Conservation (phyloP, 1,140 invertebrate species). For the Adelges cooleyi region DNA sequence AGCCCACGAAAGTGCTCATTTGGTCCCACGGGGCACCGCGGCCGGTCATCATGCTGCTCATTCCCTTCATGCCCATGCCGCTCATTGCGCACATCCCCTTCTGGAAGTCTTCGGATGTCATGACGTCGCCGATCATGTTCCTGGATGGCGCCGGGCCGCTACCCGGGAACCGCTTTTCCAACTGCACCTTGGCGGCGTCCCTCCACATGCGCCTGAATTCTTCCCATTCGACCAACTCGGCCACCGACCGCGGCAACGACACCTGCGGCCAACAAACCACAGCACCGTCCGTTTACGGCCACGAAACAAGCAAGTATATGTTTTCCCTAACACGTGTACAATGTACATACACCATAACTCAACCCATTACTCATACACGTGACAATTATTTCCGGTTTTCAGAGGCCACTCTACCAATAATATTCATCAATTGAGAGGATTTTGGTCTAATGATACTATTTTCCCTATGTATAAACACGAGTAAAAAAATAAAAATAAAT, state of each 20-base stretch:
- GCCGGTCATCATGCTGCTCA: slow-evolving; percentile 3
- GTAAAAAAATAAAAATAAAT: too few relatives aligned
- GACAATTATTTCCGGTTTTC: too few relatives aligned
- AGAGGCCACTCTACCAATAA: too few relatives aligned
- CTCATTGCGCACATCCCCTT: neutral
- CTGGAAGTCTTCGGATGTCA: neutral
- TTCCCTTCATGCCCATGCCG: neutral
- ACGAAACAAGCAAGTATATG: too few relatives aligned
- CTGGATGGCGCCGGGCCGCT: neutral
- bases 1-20: slow-evolving; percentile 12
- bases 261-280: slow-evolving; percentile 4
- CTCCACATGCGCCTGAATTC: neutral
- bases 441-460: too few relatives aligned
- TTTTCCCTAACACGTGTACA: too few relatives aligned
- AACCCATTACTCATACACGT: too few relatives aligned
- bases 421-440: too few relatives aligned
- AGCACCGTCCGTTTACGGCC: too few relatives aligned
- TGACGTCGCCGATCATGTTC: slow-evolving; percentile 17
- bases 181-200: neutral
- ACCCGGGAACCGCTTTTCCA: neutral
- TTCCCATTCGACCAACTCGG: slow-evolving; percentile 1
- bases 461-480: too few relatives aligned
- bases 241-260: neutral
- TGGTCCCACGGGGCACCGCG: neutral
- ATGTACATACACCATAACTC: too few relatives aligned